Percentiles rank a stretch among this genome's conserved stretches.
Conservation (phyloP, 2,888 invertebrate species). For the Lasioglossum vierecki region DNA sequence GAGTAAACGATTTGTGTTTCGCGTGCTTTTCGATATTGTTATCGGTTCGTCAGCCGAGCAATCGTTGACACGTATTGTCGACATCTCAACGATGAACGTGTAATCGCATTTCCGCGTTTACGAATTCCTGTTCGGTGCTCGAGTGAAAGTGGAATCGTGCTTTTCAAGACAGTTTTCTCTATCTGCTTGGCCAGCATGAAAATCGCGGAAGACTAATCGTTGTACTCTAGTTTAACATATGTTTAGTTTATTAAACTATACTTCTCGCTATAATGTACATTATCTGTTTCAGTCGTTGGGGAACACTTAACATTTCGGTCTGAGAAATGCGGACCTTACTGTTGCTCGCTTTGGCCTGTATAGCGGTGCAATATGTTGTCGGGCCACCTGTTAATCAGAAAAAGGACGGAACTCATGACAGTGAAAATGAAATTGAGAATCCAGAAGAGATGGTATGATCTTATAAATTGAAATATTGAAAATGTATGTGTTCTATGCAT, state of each 20-base stretch:
- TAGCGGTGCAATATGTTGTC: conserved; percentile 78
- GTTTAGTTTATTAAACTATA: neutral
- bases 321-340: conserved; percentile 64
- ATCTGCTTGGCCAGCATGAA: neutral
- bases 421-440: conserved; percentile 76
- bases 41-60: neutral
- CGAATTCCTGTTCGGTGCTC: neutral
- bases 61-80: neutral
- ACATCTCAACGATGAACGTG: neutral
- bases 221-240: neutral
- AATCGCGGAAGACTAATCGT: neutral
- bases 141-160: neutral
- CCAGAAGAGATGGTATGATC: conserved; percentile 57
- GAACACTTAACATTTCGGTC: neutral
- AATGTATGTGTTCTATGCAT: neutral
- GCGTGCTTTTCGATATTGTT: neutral
- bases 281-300: neutral
- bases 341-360: conserved; percentile 41
- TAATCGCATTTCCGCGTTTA: neutral
- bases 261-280: neutral
- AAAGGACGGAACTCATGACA: conserved; percentile 71
- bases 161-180: neutral
- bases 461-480: neutral
- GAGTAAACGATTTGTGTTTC: neutral
- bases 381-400: conserved; percentile 85